A percentile compares a stretch with the other conserved stretches of the same genome.
Evolutionary conservation across 1,140 invertebrate genomes (phyloP).

Genomic region (Chrysomallon squamiferum): DNA sequence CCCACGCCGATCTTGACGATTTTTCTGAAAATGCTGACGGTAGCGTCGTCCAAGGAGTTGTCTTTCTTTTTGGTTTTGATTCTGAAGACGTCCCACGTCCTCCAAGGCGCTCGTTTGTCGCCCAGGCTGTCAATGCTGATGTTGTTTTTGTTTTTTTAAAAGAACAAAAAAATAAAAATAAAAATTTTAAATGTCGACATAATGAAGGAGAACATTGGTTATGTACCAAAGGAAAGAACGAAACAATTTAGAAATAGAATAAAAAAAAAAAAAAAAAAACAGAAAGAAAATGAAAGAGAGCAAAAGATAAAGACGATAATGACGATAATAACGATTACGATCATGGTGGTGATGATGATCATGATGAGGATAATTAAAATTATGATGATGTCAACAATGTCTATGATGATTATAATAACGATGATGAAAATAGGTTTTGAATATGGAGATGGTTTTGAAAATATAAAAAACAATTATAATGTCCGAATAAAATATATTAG

Average conservation of each 20-base stretch:
- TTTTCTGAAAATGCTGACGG: slow-evolving; percentile 35
- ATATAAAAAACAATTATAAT: no score
- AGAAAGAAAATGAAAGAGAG: neutral
- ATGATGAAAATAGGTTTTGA: no score
- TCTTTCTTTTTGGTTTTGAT: slow-evolving; percentile 27
- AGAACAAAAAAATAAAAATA: neutral
- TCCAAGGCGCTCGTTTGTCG: slow-evolving; percentile 24
- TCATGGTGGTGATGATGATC: no score
- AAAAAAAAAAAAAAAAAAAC: neutral
- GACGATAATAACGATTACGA: neutral
- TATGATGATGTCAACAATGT: no score
- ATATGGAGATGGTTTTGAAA: no score
- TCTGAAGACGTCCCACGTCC: slow-evolving; percentile 51
- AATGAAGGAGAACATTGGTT: neutral
- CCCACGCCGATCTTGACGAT: slow-evolving; percentile 42
- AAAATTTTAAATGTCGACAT: neutral
- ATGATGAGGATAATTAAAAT: no score
- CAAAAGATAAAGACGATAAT: neutral
- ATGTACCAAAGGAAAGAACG: neutral
- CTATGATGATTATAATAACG: no score
- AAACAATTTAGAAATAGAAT: neutral
- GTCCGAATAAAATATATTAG: no score
- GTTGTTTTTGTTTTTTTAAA: neutral
- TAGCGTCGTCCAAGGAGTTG: slow-evolving; percentile 31
- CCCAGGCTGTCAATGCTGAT: slow-evolving; percentile 15